Evolutionary conservation across 2,113 vertebrate genomes (phyloP).

Genomic region (Candoia aspera): DNA sequence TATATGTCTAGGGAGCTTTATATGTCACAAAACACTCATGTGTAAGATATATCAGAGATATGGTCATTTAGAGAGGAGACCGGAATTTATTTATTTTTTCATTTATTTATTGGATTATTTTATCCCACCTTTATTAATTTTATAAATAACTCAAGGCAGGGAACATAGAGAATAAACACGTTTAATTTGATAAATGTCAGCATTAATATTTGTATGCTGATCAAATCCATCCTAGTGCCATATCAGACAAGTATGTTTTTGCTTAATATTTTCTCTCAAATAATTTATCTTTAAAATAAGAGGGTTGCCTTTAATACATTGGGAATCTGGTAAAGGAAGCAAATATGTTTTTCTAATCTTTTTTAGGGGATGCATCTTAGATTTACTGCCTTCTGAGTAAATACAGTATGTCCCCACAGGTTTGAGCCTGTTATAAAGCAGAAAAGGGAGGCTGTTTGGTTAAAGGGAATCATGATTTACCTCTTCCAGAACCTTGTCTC

Average conservation of each 20-base stretch:
- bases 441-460: not conserved
- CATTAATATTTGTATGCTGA: not conserved
- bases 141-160: too few relatives aligned
- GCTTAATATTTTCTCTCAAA: not conserved
- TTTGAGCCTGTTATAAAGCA: not conserved
- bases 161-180: too few relatives aligned
- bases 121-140: too few relatives aligned
- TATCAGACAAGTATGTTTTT: not conserved
- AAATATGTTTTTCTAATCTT: not conserved
- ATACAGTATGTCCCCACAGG: not conserved
- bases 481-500: not conserved
- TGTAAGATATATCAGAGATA: not conserved
- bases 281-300: not conserved
- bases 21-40: not conserved
- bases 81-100: too few relatives aligned
- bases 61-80: too few relatives aligned
- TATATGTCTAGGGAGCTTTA: too few relatives aligned
- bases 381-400: not conserved
- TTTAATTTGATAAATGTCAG: not conserved
- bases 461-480: not conserved
- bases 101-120: too few relatives aligned
- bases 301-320: not conserved
- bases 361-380: not conserved
- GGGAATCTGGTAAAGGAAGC: not conserved
- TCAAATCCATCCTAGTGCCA: not conserved